phyloP scores from a whole-genome alignment of 1,140 invertebrate genomes.

The Dermatophagoides farinae region DNA sequence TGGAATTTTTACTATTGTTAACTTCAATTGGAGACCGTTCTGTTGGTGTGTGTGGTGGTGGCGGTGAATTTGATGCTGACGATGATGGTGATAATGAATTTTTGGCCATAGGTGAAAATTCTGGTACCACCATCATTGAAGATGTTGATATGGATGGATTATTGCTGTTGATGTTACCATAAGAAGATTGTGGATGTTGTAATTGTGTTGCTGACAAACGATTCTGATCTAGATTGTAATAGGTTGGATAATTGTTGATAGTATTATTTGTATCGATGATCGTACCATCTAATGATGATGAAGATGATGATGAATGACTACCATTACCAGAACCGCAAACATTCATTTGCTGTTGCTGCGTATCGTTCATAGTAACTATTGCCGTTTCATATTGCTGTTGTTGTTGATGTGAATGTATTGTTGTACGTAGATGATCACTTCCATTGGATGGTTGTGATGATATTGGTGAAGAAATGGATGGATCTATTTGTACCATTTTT shows the following conservation, averaged over 20 bases:
- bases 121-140: not conserved
- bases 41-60: not conserved
- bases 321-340: not conserved
- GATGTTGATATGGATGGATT: not conserved
- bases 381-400: slow-evolving; percentile 13
- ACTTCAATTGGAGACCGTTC: not conserved
- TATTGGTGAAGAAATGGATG: not conserved
- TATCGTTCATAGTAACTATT: not conserved
- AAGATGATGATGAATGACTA: not conserved
- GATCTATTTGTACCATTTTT: slow-evolving; percentile 22
- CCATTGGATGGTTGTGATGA: not conserved
- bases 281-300: not conserved
- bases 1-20: not conserved
- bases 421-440: slow-evolving; percentile 7
- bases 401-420: too few relatives aligned
- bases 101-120: not conserved
- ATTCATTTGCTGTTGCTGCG: not conserved
- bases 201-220: slow-evolving; percentile 17
- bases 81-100: not conserved
- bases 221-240: slow-evolving; percentile 20
- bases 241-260: slow-evolving; percentile 18
- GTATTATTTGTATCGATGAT: slow-evolving; percentile 14
- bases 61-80: not conserved
- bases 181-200: slow-evolving; percentile 13
- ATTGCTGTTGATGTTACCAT: not conserved